Conservation (phyloP, 2,113 vertebrate species). For the Pardalotus punctatus region DNA sequence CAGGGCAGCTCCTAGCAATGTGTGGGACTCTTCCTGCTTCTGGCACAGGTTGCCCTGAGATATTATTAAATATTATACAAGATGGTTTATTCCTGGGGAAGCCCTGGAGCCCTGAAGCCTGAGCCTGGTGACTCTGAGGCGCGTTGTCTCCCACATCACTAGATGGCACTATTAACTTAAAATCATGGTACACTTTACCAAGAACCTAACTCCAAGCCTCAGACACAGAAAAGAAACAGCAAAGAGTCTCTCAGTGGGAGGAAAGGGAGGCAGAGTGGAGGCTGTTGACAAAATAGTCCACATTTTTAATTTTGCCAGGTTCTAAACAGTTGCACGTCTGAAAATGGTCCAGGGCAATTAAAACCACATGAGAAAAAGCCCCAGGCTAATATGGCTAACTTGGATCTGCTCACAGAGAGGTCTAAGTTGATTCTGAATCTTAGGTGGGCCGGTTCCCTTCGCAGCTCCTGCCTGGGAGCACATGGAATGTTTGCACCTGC, state of each 20-base stretch:
- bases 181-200: not conserved
- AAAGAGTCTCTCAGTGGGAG: not conserved
- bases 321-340: not conserved
- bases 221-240: not conserved
- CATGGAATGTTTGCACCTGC: not conserved
- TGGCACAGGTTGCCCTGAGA: not conserved
- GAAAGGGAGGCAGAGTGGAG: not conserved
- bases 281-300: not conserved
- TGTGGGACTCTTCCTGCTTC: not conserved
- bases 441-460: not conserved
- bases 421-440: not conserved
- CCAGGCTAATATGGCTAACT: not conserved
- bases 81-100: not conserved
- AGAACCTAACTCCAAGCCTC: not conserved
- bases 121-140: not conserved
- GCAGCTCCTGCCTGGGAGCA: not conserved
- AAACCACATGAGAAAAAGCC: not conserved
- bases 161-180: conserved; percentile 54
- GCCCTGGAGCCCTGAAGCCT: not conserved
- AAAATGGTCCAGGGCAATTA: not conserved
- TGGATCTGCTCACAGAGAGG: not conserved
- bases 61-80: not conserved
- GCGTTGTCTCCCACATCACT: not conserved
- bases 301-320: not conserved
- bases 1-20: not conserved